Base-by-base conservation (phyloP, 2,888 invertebrate genomes). In the Homarus gammarus region DNA sequence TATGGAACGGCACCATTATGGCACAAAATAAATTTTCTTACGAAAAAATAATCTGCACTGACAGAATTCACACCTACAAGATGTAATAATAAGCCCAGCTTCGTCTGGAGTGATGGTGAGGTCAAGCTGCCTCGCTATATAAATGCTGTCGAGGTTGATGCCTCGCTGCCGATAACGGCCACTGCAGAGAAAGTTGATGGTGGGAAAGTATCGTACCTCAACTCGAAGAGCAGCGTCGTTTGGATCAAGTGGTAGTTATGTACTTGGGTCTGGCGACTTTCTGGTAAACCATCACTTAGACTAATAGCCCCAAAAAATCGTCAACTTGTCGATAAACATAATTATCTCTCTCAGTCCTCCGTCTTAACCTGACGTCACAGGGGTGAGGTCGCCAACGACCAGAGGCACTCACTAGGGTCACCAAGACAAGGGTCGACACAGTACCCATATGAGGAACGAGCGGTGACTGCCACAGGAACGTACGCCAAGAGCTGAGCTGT, bases 1-100 rank as follows among this genome's bases (percentile, higher is more conserved):
- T 84, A 40, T 56, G 73, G 38, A 84, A 33, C 31, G 84, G 84
- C 40, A 84, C 84, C 84, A 84, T 84, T 84, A 84, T 84, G 84
- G 84, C n/a, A 31, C 84, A 73, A 33, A 38, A 68, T 83, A 44
- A 38, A 44, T 31, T 84, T 40, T 51, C 56, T 84, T 49, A 12
- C 84, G 84, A 84, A 84, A 73, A 56, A 70, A 44, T 31, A 49
- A 70, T 38, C 18, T 84, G 84, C 84, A 84, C 72, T 51, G 27
- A 31, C 44, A 73, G 68, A 49, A 51, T 36, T 22, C 73, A 36
- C 73, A 75, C 84, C 84, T 84, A 75, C 73, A 51, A 84, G 73
- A 84, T 73, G 84, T 51, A 73, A 73, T 49, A 44, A 72, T 51
- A 22, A 44, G 27, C 38, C 12, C 44, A 70, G 82, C 68, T 61